A percentile compares a stretch with the other conserved stretches of the same genome.
These are phyloP conservation scores for Gobiocypris rarus DNA, from an alignment of 2,113 vertebrate species.

Conservation along the genomic window DNA sequence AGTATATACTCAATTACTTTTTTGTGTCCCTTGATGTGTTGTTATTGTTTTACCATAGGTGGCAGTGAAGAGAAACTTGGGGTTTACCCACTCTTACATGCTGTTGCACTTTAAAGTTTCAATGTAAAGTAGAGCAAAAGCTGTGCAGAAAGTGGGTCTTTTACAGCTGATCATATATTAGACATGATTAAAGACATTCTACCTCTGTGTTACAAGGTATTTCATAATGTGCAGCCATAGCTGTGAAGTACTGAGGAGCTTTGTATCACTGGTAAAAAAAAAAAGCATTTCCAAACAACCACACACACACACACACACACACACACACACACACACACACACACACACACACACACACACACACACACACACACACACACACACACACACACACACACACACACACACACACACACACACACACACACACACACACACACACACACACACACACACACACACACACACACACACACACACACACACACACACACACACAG, in stretches of 20 bases:
- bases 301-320: too few species aligned
- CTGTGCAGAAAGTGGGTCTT: slow-evolving; percentile 13
- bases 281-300: too few species aligned
- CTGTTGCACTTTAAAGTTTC: slow-evolving; percentile 38
- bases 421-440: too few species aligned
- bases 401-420: too few species aligned
- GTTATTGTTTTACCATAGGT: slow-evolving; percentile 50
- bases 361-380: too few species aligned
- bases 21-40: not conserved
- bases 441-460: too few species aligned
- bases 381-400: too few species aligned
- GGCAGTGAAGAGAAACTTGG: slow-evolving; percentile 55
- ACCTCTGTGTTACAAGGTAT: not conserved
- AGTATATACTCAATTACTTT: not conserved
- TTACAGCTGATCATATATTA: slow-evolving; percentile 26
- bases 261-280: not conserved
- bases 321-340: too few species aligned
- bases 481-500: too few species aligned
- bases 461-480: too few species aligned
- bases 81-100: slow-evolving; percentile 29
- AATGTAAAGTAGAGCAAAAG: slow-evolving; percentile 20
- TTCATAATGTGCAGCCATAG: slow-evolving; percentile 2
- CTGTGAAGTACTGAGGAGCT: not conserved
- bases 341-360: too few species aligned
- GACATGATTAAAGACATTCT: not conserved